Evolutionary conservation across 2,888 invertebrate species (phyloP), one percentile per base, ranked within the genome.

Genomic region (Philereme transversata): DNA sequence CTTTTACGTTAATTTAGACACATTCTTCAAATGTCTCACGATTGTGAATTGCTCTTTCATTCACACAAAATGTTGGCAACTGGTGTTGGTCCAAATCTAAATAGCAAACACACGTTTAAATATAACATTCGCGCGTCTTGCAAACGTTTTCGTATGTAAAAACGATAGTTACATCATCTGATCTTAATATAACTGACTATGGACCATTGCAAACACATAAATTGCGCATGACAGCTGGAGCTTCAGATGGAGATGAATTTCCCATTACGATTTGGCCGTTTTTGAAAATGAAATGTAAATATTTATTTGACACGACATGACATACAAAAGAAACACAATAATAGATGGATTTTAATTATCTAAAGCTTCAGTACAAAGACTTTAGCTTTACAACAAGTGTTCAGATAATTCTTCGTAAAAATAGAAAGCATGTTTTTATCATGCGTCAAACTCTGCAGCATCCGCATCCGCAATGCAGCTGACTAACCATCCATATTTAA

Each of bases 111-210:
- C 65, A 63, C 56, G 51, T 56, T 65, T 62, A 47, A 72, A 71
- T 70, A 72, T 68, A 76, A 69, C 70, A 63, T 71, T 71, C 57
- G 65, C 70, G 58, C 55, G 55, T 59, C 57, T 68, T 60, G 70
- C 68, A 52, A 50, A 65, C 70, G 68, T 65, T 68, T 40, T 66
- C 51, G 53, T 52, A 64, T 62, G 67, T 72, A 68, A 72, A 75
- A 78, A 75, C 67, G 69, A 52, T 52, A 64, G 60, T 78, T 75
- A 72, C 75, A 73, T 78, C 79, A 78, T 66, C 62, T 47, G 57
- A 34, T 70, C 67, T 73, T 59, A 70, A 74, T 74, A 77, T 76
- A 78, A 71, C 64, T 51, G 43, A 51, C 64, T 58, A 64, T 69
- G 70, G 71, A 73, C 70, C 70, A 75, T 74, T 71, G 73, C 67